Evolutionary conservation across 1,140 invertebrate species (phyloP).

Genomic region (Harpegnathos saltator): DNA sequence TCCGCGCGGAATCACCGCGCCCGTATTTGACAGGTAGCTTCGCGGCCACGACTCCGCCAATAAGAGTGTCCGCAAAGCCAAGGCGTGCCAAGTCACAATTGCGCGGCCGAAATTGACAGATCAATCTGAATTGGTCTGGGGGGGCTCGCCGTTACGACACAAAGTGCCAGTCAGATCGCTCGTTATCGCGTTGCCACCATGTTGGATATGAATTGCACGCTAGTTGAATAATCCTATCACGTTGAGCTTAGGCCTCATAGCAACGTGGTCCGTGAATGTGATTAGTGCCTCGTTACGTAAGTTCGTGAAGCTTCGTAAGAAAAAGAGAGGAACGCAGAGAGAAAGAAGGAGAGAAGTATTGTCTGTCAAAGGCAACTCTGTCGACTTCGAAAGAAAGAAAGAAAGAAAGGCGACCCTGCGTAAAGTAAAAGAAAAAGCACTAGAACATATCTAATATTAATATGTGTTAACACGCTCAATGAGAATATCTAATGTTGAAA

Average conservation of each 20-base stretch:
- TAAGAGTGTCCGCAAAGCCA: background rate
- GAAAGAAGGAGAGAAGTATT: background rate
- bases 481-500: no score
- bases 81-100: background rate
- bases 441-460: no score
- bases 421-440: no score
- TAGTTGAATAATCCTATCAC: conserved; percentile 24
- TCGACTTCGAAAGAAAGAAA: no score
- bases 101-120: background rate
- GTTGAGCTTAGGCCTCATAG: background rate
- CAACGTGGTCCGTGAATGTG: background rate
- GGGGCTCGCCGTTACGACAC: background rate
- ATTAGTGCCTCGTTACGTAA: conserved; percentile 32
- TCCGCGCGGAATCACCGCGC: no score
- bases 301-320: background rate
- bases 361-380: background rate
- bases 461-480: no score
- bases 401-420: no score
- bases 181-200: background rate
- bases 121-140: background rate
- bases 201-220: conserved; percentile 12
- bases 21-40: no score
- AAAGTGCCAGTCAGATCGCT: background rate
- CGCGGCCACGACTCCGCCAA: no score
- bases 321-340: no score